Base-by-base conservation (phyloP, 2,888 invertebrate species). In the Isoperla grammatica region DNA sequence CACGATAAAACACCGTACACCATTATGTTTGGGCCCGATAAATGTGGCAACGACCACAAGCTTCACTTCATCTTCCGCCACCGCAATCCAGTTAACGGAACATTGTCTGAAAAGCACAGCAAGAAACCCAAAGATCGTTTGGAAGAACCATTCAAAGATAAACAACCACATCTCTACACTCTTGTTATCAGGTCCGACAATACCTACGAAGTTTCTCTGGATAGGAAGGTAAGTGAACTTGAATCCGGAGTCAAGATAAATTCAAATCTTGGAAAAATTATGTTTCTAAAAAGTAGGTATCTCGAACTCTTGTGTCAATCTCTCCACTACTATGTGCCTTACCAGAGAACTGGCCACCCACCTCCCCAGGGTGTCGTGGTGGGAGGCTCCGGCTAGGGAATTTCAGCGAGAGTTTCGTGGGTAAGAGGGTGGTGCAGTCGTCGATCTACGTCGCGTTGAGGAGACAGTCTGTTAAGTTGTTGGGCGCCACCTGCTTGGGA, bases 11-110 rank as follows among this genome's bases (percentile, higher is more conserved):
- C 97, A 0, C 89, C 95, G 0, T 99, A 98, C 78, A 92, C 95
- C 1, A 94, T 99, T 70, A 99, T 99, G 99, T 99, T 99, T 78
- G 99, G 99, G 0, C 98, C 98, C 8, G 99, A 99, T 80, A 99
- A 97, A 76, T 99, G 99, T 76, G 98, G 98, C 64, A 90, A 90
- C 71, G 94, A 95, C 74, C 87, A 91, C 71, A 97, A 97, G 80
- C 71, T 87, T 9, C 87, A 87, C 69, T 86, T 88, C 69, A 99
- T 99, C 74, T 95, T 99, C 78, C 84, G 92, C 56, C 96, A 97
- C 74, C 86, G 84, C 74, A 98, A 99, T 78, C 98, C 97, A 9
- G 80, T 86, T 69, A 98, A 94, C 72, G 94, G 92, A 48, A 82
- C 85, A 20, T 78, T 90, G 66, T 88, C 91, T 72, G 99, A 99